Base-by-base conservation (phyloP, 1,140 invertebrate species). In the Lordiphosa mommai region DNA sequence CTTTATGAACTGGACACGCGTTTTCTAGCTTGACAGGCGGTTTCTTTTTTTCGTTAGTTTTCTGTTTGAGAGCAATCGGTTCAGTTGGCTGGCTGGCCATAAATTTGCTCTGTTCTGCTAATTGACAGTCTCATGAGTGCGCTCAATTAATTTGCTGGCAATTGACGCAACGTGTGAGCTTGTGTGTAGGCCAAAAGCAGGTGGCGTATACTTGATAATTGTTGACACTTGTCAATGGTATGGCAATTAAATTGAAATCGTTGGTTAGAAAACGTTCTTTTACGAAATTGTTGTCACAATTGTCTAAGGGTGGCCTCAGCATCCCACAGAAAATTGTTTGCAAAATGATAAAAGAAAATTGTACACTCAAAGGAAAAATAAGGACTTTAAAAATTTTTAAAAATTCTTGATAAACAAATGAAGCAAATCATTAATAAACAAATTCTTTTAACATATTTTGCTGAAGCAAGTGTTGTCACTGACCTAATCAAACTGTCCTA, bases 121-220 rank as follows among this genome's bases (percentile, higher is more conserved):
- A 76, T 82, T 82, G 76, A 65, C 67, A 82, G 76, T 76, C 76
- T 72, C 76, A 76, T 82, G 76, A 82, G 77, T 58, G 60, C 51
- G 61, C 77, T 72, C 77, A 84, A 82, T 82, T 82, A 82, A 82
- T 82, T 72, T 44, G 58, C 43, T 64, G 66, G 37, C 77, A 82
- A 82, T 84, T 82, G 76, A 67, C 71, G 76, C 77, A 82, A 4
- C 23, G 23, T 76, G 61, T 74, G 64, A 16, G 65, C 47, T 14
- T 32, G 14, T 40, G 29, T 8, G 5, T 30, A 23, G 48, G 38
- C 29, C 34, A 17, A 13, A 32, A 37, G 64, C 70, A 63, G 76
- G 77, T 82, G 76, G 77, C 76, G 77, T 82, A 84, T 82, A 82
- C 76, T 82, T 82, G 76, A 82, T 82, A 84, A 82, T 84, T 76